Conservation (phyloP, 2,888 invertebrate genomes). For the Proisotoma minuta region DNA sequence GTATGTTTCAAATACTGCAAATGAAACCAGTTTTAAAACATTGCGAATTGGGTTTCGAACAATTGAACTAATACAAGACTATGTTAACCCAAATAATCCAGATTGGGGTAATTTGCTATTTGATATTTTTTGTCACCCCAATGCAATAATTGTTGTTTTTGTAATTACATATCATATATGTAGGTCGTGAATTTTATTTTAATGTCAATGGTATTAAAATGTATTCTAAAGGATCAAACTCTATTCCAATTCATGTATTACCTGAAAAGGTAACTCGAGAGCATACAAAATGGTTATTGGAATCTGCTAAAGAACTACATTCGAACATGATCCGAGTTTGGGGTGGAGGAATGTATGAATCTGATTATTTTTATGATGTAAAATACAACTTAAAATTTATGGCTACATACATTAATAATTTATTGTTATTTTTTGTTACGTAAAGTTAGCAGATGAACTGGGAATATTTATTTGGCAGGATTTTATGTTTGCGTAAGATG, state of each 20-base stretch:
- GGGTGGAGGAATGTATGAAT: conserved; percentile 41
- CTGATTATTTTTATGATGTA: conserved; percentile 30
- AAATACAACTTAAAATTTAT: not conserved
- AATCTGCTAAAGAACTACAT: conserved; percentile 52
- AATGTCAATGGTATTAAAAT: conserved; percentile 55
- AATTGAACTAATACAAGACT: conserved; percentile 72
- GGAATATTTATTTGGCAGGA: conserved; percentile 59
- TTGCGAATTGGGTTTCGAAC: conserved; percentile 78
- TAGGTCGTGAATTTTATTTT: conserved; percentile 54
- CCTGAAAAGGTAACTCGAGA: conserved; percentile 51
- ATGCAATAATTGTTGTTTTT: not conserved
- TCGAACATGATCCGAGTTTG: conserved; percentile 54
- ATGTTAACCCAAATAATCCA: conserved; percentile 50
- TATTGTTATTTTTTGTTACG: not conserved
- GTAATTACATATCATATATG: not conserved
- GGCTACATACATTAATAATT: too few species aligned
- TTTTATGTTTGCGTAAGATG: not conserved
- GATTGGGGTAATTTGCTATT: conserved; percentile 15
- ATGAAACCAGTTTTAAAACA: conserved; percentile 52
- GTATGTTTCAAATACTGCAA: conserved; percentile 48
- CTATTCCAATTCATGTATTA: conserved; percentile 55
- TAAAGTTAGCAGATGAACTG: conserved; percentile 53
- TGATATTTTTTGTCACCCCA: not conserved
- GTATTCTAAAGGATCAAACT: conserved; percentile 57
- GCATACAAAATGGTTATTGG: conserved; percentile 50